Evolutionary conservation across 1,140 invertebrate genomes (phyloP).

Genomic region (Hetaerina americana): DNA sequence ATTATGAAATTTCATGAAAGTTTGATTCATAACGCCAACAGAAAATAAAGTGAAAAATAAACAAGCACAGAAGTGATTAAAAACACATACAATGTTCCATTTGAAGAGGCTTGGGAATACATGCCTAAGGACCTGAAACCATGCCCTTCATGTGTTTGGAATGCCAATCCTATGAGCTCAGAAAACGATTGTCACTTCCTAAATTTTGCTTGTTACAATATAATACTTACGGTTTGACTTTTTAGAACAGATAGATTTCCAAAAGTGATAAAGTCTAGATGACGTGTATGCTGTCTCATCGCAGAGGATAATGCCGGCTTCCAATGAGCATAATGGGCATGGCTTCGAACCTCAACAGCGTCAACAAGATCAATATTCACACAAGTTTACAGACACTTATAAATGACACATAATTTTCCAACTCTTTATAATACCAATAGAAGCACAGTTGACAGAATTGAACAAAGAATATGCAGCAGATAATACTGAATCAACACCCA

Average conservation of each 20-base stretch:
- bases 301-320: background rate
- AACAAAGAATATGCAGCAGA: background rate
- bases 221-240: too few species aligned
- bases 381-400: background rate
- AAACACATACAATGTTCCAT: background rate
- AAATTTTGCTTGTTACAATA: too few species aligned
- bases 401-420: background rate
- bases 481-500: background rate
- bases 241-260: too few species aligned
- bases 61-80: background rate
- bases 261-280: too few species aligned
- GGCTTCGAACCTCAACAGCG: background rate
- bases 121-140: background rate
- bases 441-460: background rate
- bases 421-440: background rate
- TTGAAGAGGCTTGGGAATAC: background rate
- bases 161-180: too few species aligned
- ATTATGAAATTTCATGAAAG: constrained; percentile 55
- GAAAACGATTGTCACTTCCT: too few species aligned
- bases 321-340: background rate
- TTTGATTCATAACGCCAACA: constrained; percentile 21
- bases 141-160: background rate
- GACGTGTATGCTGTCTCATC: too few species aligned
- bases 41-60: constrained; percentile 1
- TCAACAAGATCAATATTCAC: background rate